A percentile compares a stretch with the other conserved stretches of the same genome.
Evolutionary conservation across 2,113 vertebrate species (phyloP).

Genomic region (Ptychochromis oligacanthus): DNA sequence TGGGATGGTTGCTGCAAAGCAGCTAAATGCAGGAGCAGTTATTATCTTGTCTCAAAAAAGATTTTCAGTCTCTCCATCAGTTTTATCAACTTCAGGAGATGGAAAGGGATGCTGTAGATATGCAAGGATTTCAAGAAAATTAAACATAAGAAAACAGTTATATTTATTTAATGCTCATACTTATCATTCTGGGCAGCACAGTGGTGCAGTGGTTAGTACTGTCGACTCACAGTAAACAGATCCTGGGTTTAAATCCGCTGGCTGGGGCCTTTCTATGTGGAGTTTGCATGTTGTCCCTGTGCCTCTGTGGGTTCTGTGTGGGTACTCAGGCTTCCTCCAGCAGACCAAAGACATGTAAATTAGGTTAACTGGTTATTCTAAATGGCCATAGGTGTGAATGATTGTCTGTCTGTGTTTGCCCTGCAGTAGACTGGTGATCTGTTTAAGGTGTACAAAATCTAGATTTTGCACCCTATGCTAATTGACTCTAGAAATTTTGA

Average conservation of each 20-base stretch:
- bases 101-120: neutral
- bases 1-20: conserved; percentile 55
- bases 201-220: too few species aligned
- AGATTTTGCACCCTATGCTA: neutral
- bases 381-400: too few species aligned
- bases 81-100: conserved; percentile 10
- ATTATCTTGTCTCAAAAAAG: conserved; percentile 37
- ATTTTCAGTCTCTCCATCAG: neutral
- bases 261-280: too few species aligned
- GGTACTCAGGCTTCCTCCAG: neutral
- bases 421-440: too few species aligned
- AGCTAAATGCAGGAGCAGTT: conserved; percentile 41
- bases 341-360: neutral
- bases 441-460: neutral
- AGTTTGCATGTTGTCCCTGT: neutral
- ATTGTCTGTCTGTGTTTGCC: too few species aligned
- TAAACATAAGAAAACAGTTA: too few species aligned
- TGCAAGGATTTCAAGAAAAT: too few species aligned
- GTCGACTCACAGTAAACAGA: too few species aligned
- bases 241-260: too few species aligned
- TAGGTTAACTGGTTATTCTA: neutral
- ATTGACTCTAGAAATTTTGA: neutral
- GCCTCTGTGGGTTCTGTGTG: neutral
- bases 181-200: too few species aligned
- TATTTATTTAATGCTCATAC: too few species aligned